Evolutionary conservation across 92 coral and sea anemone species (phyloP).

Genomic region (Anthopleura xanthogrammica): DNA sequence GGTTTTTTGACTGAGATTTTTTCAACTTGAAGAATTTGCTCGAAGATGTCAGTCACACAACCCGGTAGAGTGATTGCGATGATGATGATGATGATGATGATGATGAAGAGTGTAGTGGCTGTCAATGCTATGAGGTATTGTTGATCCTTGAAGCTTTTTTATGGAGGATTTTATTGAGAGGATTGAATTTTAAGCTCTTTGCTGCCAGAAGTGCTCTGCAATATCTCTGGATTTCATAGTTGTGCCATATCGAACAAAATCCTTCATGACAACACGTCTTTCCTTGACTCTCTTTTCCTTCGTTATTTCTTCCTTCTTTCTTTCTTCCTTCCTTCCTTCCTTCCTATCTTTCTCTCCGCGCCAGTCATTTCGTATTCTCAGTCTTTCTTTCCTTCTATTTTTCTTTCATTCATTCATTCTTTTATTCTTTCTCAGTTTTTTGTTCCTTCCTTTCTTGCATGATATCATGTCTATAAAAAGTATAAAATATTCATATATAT

Average conservation of each 20-base stretch:
- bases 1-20: too few relatives aligned
- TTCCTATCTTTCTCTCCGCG: too few relatives aligned
- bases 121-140: not conserved
- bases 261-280: too few relatives aligned
- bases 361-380: too few relatives aligned
- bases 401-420: too few relatives aligned
- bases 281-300: not conserved
- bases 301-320: not conserved
- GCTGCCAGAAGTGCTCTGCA: not conserved
- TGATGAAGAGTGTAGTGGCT: not conserved
- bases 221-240: not conserved
- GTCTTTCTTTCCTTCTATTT: too few relatives aligned
- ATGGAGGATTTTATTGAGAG: not conserved
- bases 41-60: too few relatives aligned
- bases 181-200: not conserved
- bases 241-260: not conserved
- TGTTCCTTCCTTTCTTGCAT: not conserved
- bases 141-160: not conserved
- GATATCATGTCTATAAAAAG: too few relatives aligned
- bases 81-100: constrained; percentile 1
- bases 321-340: not conserved
- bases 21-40: too few relatives aligned
- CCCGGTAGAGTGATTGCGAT: not conserved
- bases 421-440: not conserved
- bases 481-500: not conserved